These are phyloP conservation scores for Aptenodytes patagonicus DNA, from an alignment of 2,113 vertebrate genomes.

Conservation along the genomic window DNA sequence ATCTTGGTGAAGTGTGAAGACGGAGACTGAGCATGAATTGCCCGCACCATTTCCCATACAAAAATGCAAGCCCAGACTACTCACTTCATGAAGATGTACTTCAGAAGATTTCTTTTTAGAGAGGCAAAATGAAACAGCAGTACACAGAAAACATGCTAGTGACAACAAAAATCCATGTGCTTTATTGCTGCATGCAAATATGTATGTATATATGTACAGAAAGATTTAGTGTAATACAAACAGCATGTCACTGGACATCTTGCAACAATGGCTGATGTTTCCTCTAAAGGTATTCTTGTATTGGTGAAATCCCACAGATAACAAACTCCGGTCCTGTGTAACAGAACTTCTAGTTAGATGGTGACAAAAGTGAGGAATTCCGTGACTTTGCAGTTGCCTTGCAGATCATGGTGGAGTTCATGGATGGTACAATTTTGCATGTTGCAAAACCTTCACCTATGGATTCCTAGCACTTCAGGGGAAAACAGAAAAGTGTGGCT, in stretches of 20 bases:
- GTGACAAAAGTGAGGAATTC: background rate
- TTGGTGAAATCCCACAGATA: background rate
- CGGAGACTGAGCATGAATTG: background rate
- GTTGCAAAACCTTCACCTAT: accelerated
- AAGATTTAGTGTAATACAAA: background rate
- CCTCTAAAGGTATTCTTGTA: background rate
- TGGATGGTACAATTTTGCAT: background rate
- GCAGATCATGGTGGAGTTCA: background rate
- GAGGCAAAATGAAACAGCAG: background rate
- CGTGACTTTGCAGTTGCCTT: background rate
- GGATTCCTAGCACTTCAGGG: background rate
- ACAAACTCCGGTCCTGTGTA: background rate
- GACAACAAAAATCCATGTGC: background rate
- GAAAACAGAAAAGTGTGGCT: background rate
- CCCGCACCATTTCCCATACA: accelerated
- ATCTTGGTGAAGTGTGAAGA: background rate
- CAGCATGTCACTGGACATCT: background rate
- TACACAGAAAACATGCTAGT: background rate
- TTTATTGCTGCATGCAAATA: background rate
- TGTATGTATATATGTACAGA: accelerated
- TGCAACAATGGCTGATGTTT: background rate
- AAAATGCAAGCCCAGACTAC: background rate
- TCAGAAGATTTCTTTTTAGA: background rate
- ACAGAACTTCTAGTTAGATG: background rate
- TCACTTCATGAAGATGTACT: background rate